Evolutionary conservation across 1,140 invertebrate genomes (phyloP), one percentile per base, ranked within the genome.

Genomic region (Drosophila sulfurigaster): DNA sequence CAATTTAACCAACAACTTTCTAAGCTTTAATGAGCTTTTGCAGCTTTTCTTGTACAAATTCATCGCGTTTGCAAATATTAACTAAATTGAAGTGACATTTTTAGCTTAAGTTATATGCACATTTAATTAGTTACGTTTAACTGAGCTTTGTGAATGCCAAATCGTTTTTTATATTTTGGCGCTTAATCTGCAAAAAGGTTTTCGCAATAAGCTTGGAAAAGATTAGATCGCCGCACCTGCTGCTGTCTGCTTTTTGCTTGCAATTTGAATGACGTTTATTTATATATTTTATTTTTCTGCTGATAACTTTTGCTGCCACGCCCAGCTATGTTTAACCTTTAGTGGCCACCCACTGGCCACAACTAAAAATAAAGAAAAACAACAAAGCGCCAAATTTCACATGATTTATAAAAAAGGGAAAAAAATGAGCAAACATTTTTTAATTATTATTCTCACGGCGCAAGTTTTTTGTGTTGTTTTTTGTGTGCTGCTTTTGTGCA

Each of bases 361-460:
- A 68, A 16, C 8, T 16, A 25, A 48, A 16, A 48, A 16, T 5
- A 5, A 1, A 51, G 0, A 28, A 51, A 28, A 51, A 51, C 20
- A 10, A 51, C 25, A 56, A 38, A 20, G 52, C 52, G 7, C 32
- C 10, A 35, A 85, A 87, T 86, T 86, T 87, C 79, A 80, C 79
- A 87, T 81, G 75, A 11, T 49, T 15, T 56, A 54, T 8, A 30
- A 43, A 65, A 30, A 43, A 43, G 54, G 41, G 2, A 38, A 62
- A 51, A 82, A 78, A 78, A 64, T 63, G 32, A 58, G 16, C 32
- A 59, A 66, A 52, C 59, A 67, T 45, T 69, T 72, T 77, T 75
- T 54, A 81, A 89, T 89, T 88, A 89, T 79, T 79, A 89, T 89
- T 89, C 85, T 89, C 85, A 89, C 85, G 81, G 75, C 83, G 43